Conservation (phyloP, 1,140 invertebrate species). For the Radopholus similis region DNA sequence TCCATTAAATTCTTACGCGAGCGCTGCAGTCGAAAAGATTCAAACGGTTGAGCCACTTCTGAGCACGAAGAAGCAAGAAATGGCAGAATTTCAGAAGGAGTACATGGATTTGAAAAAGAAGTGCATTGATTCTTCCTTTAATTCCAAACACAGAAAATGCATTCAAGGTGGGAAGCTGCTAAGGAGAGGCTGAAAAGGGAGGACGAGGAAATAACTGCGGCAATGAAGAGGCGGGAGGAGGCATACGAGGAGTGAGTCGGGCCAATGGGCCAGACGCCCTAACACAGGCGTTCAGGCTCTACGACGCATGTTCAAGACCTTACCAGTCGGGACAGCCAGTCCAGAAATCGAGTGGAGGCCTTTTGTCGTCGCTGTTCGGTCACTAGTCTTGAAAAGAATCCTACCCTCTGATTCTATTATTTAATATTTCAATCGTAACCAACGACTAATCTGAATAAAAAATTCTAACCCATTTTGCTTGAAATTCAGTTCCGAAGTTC, state of each 20-base stretch:
- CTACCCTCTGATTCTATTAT: too few relatives aligned
- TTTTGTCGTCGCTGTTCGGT: conserved; percentile 23
- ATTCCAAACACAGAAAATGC: not conserved
- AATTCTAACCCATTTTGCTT: too few relatives aligned
- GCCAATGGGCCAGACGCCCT: too few relatives aligned
- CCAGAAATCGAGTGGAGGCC: conserved; percentile 22
- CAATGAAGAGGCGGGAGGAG: conserved; percentile 24
- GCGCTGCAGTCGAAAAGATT: conserved; percentile 36
- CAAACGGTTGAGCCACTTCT: conserved; percentile 36
- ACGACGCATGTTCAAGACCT: conserved; percentile 18
- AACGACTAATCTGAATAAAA: too few relatives aligned
- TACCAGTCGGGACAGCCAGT: not conserved
- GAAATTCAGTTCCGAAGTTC: too few relatives aligned
- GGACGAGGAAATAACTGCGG: conserved; percentile 21
- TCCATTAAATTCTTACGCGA: conserved; percentile 11
- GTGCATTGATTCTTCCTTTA: conserved; percentile 21
- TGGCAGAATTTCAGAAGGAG: conserved; percentile 52
- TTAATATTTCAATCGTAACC: too few relatives aligned
- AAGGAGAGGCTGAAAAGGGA: conserved; percentile 24
- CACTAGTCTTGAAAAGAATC: too few relatives aligned
- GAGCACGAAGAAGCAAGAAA: conserved; percentile 51
- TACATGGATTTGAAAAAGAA: conserved; percentile 55
- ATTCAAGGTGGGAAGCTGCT: conserved; percentile 31
- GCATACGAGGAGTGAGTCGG: conserved; percentile 16
- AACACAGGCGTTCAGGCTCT: conserved; percentile 5